Conservation (phyloP, 2,113 vertebrate species). For the Notechis scutatus region DNA sequence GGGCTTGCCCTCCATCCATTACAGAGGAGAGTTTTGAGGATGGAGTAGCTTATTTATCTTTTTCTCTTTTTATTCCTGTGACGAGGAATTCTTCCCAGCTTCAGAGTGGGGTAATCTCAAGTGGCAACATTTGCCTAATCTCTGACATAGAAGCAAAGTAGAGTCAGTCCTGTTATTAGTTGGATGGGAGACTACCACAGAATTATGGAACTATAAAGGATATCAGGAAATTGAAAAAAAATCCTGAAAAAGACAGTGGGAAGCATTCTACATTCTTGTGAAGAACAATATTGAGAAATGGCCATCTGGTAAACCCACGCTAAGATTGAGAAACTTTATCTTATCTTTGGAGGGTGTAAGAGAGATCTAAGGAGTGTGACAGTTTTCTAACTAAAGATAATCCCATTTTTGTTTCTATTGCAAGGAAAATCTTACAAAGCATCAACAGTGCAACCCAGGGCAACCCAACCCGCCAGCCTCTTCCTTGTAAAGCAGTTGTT, state of each 20-base stretch:
- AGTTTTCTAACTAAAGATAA: background rate
- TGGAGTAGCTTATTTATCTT: background rate
- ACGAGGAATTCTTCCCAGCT: background rate
- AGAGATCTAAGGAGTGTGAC: background rate
- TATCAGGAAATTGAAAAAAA: background rate
- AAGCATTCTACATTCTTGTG: background rate
- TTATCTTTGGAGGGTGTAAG: background rate
- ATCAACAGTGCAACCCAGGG: too few relatives aligned
- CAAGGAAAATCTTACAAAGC: background rate
- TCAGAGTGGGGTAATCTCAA: background rate
- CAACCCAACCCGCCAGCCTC: background rate
- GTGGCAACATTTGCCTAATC: background rate
- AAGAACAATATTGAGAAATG: background rate
- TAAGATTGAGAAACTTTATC: background rate
- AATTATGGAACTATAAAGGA: background rate
- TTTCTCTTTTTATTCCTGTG: background rate
- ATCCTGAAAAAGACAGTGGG: background rate
- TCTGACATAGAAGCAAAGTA: background rate
- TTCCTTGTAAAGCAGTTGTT: background rate
- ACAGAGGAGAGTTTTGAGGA: background rate
- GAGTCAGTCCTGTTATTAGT: background rate
- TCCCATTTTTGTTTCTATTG: background rate
- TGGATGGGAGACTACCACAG: background rate
- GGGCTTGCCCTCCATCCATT: background rate
- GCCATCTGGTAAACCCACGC: background rate